phyloP scores from a whole-genome alignment of 1,140 invertebrate species.

The Drosophila triauraria region DNA sequence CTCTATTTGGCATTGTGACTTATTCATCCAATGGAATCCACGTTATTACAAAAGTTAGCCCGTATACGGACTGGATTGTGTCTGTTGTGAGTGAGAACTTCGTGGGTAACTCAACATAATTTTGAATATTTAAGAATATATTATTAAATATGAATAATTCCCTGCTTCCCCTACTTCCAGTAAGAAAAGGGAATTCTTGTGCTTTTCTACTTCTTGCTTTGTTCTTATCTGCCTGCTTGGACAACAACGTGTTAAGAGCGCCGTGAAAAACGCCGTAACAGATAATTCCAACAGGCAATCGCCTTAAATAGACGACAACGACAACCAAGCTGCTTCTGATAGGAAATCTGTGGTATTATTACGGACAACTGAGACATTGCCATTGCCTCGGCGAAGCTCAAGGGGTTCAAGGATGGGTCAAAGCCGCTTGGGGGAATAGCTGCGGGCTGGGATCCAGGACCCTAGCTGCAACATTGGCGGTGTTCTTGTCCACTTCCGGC shows the following conservation, averaged over 20 bases:
- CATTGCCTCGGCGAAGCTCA: not conserved
- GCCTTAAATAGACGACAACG: slow-evolving; percentile 19
- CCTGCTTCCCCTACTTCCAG: too few species aligned
- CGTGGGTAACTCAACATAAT: too few species aligned
- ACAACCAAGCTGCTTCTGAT: slow-evolving; percentile 7
- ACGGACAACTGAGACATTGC: slow-evolving; percentile 16
- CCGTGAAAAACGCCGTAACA: slow-evolving; percentile 3
- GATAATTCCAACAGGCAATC: slow-evolving; percentile 9
- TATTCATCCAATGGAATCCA: not conserved
- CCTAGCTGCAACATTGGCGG: slow-evolving; percentile 13
- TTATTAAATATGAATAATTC: not conserved
- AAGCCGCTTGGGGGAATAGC: slow-evolving; percentile 22
- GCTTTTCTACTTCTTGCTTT: not conserved
- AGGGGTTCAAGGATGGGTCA: not conserved
- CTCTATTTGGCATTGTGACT: not conserved
- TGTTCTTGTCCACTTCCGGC: slow-evolving; percentile 27
- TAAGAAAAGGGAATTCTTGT: not conserved
- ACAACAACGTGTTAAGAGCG: slow-evolving; percentile 6
- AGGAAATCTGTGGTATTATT: slow-evolving; percentile 31
- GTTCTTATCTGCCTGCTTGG: not conserved
- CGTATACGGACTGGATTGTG: not conserved
- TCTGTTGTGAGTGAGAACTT: not conserved
- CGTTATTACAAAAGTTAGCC: not conserved
- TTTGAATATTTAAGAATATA: not conserved
- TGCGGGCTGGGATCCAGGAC: slow-evolving; percentile 9